Conservation (phyloP, 2,888 invertebrate genomes). For the Dorcus hopei region DNA sequence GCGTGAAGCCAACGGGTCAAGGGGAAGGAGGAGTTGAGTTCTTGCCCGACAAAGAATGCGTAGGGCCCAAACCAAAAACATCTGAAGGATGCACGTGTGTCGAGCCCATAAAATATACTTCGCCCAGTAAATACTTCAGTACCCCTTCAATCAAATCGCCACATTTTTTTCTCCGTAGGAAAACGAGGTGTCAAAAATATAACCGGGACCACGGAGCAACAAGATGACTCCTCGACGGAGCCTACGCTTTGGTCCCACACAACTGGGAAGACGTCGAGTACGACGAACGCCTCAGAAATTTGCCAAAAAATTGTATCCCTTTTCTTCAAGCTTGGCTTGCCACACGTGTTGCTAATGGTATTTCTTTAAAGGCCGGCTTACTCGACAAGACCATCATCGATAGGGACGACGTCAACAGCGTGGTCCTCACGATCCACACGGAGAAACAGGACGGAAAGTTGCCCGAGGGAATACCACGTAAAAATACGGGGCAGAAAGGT, state of each 20-base stretch:
- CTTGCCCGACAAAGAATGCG: conserved; percentile 38
- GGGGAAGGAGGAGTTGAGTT: conserved; percentile 42
- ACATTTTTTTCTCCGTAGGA: not conserved
- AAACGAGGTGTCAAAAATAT: conserved; percentile 2
- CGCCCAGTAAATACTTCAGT: not conserved
- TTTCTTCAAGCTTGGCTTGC: not conserved
- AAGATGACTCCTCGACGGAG: not conserved
- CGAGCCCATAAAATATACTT: not conserved
- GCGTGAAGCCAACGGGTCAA: conserved; percentile 40
- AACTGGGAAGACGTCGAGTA: not conserved
- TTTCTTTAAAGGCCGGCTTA: conserved; percentile 7
- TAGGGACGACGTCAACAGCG: conserved; percentile 7
- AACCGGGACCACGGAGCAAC: not conserved
- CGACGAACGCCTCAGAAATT: not conserved
- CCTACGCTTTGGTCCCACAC: not conserved
- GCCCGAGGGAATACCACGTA: conserved; percentile 20
- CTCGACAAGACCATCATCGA: conserved; percentile 14
- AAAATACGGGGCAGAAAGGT: not conserved
- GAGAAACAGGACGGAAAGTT: conserved; percentile 19
- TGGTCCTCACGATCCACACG: conserved; percentile 21
- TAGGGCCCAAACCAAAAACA: conserved; percentile 39
- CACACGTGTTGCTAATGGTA: not conserved
- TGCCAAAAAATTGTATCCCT: conserved; percentile 2
- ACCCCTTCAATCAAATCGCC: not conserved
- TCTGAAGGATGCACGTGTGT: conserved; percentile 30